phyloP scores from a whole-genome alignment of 2,113 vertebrate genomes.

The Nannobrachium achirus region DNA sequence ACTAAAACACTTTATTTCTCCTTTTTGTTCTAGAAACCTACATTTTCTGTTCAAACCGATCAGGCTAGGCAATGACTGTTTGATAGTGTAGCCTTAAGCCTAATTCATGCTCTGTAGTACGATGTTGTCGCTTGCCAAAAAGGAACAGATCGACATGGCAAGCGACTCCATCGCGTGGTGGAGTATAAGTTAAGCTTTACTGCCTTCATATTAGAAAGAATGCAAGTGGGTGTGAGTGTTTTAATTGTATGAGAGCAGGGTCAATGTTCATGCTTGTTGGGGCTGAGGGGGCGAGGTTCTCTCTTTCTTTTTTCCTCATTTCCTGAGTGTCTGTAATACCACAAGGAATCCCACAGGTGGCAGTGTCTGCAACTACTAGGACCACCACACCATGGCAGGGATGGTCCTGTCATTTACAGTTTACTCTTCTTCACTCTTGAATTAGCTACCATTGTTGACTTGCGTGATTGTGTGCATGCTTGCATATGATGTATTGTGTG shows the following conservation, averaged over 20 bases:
- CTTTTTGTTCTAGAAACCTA: conserved; percentile 28
- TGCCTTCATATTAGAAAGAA: conserved; percentile 49
- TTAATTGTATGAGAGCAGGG: conserved; percentile 8
- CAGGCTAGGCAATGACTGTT: conserved; percentile 45
- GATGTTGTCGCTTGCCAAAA: no score
- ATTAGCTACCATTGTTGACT: background rate
- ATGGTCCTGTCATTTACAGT: background rate
- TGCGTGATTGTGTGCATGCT: conserved; percentile 11
- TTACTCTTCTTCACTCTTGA: conserved; percentile 2
- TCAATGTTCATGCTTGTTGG: background rate
- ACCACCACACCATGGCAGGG: background rate
- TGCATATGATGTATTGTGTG: conserved; percentile 22
- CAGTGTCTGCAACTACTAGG: background rate
- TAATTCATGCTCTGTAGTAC: no score
- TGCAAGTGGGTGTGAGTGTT: conserved; percentile 15
- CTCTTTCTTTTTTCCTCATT: background rate
- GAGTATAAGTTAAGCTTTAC: conserved; percentile 23
- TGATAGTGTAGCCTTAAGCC: conserved; percentile 54
- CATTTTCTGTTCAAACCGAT: conserved; percentile 51
- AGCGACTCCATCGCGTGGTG: no score
- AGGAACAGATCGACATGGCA: no score
- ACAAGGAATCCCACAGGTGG: conserved; percentile 41
- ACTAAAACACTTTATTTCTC: conserved; percentile 38
- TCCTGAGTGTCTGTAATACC: conserved; percentile 23
- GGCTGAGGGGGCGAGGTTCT: background rate